phyloP scores from a whole-genome alignment of 2,113 vertebrate species.

The Mesocricetus auratus region DNA sequence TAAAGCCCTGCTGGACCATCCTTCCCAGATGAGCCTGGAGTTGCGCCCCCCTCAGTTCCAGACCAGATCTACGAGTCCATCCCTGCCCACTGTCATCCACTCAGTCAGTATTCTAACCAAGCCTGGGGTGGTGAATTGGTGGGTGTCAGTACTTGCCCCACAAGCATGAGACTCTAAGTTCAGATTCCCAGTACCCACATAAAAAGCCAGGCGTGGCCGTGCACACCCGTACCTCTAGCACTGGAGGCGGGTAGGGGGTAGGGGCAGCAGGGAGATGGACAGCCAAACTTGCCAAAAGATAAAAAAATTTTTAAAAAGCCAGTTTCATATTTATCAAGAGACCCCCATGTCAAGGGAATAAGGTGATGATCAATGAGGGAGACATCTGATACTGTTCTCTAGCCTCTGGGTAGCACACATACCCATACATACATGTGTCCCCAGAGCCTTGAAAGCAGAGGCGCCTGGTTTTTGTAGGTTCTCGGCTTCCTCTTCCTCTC shows the following conservation, averaged over 20 bases:
- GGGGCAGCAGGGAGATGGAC: not conserved
- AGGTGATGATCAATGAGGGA: not conserved
- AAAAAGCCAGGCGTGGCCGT: no score
- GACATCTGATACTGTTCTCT: not conserved
- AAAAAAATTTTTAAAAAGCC: not conserved
- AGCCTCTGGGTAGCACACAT: not conserved
- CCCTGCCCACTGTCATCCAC: not conserved
- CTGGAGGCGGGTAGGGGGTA: fast-evolving
- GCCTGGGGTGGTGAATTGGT: not conserved
- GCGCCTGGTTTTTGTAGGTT: not conserved
- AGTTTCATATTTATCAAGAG: not conserved
- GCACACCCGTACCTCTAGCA: not conserved
- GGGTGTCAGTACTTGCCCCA: not conserved
- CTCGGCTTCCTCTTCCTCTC: not conserved
- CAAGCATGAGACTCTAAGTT: not conserved
- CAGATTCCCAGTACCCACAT: not conserved
- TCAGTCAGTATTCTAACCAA: not conserved
- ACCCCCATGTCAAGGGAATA: not conserved
- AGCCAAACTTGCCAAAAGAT: not conserved
- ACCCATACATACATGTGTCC: not conserved
- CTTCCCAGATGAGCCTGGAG: not conserved
- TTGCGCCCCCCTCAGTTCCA: not conserved
- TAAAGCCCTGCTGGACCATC: not conserved
- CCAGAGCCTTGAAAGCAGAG: not conserved
- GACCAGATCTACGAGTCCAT: not conserved